Conservation (phyloP, 2,888 invertebrate genomes). For the Cheilosia impressa region DNA sequence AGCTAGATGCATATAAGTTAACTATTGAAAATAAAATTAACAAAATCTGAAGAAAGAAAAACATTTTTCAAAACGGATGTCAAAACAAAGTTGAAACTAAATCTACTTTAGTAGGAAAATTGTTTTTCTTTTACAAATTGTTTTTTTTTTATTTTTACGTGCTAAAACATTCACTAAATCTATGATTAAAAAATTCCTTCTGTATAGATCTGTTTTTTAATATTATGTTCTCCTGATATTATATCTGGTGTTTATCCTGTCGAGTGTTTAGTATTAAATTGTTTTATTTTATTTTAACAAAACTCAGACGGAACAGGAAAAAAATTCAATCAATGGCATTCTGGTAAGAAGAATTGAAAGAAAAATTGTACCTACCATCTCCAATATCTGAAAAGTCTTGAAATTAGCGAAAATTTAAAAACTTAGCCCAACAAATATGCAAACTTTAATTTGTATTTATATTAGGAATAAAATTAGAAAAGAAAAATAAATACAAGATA, state of each 20-base stretch:
- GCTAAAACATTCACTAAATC: constrained; percentile 43
- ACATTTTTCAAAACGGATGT: constrained; percentile 2
- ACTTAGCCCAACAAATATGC: neutral
- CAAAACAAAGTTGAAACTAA: constrained; percentile 24
- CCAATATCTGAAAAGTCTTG: constrained; percentile 29
- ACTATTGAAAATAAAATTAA: constrained; percentile 9
- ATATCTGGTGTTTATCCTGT: neutral
- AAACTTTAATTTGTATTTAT: neutral
- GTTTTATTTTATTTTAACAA: neutral
- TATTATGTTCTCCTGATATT: constrained; percentile 23
- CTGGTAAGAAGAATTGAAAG: constrained; percentile 4
- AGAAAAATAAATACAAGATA: neutral
- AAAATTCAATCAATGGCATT: neutral
- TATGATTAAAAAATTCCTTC: constrained; percentile 9
- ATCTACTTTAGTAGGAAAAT: constrained; percentile 30
- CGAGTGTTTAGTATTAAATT: neutral
- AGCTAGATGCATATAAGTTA: constrained; percentile 71
- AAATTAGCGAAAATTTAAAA: neutral
- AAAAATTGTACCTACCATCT: constrained; percentile 13
- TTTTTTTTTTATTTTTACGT: constrained; percentile 15
- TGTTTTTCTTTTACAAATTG: neutral
- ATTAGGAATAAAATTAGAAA: neutral
- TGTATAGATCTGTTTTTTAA: neutral
- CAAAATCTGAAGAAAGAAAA: constrained; percentile 4
- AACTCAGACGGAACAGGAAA: neutral